These are phyloP conservation scores for Aethina tumida DNA, from an alignment of 1,140 invertebrate species.

Conservation along the genomic window DNA sequence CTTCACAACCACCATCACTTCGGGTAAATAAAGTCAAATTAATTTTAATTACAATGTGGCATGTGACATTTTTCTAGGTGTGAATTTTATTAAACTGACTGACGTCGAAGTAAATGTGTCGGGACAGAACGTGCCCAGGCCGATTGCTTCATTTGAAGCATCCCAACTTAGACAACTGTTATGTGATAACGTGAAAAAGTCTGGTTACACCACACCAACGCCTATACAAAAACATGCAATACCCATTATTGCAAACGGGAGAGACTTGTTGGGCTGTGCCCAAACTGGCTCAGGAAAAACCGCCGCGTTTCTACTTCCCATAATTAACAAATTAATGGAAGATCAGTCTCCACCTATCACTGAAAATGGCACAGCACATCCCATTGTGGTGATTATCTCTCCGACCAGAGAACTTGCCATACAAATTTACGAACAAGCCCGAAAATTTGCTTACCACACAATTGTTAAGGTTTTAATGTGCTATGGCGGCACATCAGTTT, in stretches of 20 bases:
- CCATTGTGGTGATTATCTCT: conserved; percentile 67
- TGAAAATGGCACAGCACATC: conserved; percentile 42
- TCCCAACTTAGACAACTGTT: conserved; percentile 57
- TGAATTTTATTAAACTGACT: conserved; percentile 85
- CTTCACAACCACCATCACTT: conserved; percentile 57
- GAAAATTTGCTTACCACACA: conserved; percentile 72
- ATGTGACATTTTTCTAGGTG: no score
- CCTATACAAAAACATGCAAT: conserved; percentile 89
- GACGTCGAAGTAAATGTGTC: conserved; percentile 71
- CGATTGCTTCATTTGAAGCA: conserved; percentile 60
- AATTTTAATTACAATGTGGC: conserved; percentile 21
- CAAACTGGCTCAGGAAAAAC: conserved; percentile 94
- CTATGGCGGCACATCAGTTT: conserved; percentile 80
- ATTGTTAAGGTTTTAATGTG: conserved; percentile 60
- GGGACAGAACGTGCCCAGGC: conserved; percentile 53
- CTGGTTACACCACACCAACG: conserved; percentile 78
- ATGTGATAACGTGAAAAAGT: conserved; percentile 67
- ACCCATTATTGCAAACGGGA: conserved; percentile 64
- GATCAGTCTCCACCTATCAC: conserved; percentile 42
- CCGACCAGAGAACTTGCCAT: conserved; percentile 86
- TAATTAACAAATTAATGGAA: conserved; percentile 62
- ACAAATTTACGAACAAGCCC: conserved; percentile 79
- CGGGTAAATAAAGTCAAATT: conserved; percentile 56
- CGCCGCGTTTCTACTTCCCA: conserved; percentile 86
- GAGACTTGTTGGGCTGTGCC: conserved; percentile 94